These are phyloP conservation scores for Bostrychus sinensis DNA, from an alignment of 2,113 vertebrate species.

Conservation along the genomic window DNA sequence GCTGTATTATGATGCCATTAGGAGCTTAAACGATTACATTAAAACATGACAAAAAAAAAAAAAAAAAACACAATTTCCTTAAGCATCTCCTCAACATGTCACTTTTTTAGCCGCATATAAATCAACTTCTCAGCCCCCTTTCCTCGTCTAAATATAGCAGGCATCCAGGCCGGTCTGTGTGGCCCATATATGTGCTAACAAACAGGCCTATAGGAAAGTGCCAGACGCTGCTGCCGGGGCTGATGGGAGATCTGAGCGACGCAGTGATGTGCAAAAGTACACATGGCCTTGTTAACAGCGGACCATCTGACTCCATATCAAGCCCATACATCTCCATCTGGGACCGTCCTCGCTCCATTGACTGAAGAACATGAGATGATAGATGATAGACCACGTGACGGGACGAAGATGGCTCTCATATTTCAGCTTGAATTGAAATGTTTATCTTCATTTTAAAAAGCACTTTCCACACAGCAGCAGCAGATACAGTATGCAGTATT, in stretches of 20 bases:
- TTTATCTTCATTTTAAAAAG: neutral
- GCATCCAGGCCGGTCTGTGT: conserved; percentile 56
- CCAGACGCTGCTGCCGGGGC: conserved; percentile 35
- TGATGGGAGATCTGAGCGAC: conserved; percentile 28
- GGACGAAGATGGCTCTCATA: neutral
- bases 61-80: neutral
- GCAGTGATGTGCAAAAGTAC: conserved; percentile 16
- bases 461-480: too few species aligned
- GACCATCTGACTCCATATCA: neutral
- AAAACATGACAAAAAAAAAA: neutral
- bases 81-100: neutral
- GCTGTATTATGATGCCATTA: too few species aligned
- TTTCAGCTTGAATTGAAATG: neutral
- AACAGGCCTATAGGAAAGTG: conserved; percentile 39
- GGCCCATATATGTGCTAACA: conserved; percentile 51
- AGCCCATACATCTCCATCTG: neutral
- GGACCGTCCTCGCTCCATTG: neutral
- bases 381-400: neutral
- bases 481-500: too few species aligned
- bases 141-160: conserved; percentile 48
- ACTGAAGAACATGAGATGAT: neutral
- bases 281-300: neutral
- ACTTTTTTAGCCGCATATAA: neutral
- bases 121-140: neutral
- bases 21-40: neutral